Conservation (phyloP, 2,113 vertebrate species). For the Oncorhynchus kisutch region DNA sequence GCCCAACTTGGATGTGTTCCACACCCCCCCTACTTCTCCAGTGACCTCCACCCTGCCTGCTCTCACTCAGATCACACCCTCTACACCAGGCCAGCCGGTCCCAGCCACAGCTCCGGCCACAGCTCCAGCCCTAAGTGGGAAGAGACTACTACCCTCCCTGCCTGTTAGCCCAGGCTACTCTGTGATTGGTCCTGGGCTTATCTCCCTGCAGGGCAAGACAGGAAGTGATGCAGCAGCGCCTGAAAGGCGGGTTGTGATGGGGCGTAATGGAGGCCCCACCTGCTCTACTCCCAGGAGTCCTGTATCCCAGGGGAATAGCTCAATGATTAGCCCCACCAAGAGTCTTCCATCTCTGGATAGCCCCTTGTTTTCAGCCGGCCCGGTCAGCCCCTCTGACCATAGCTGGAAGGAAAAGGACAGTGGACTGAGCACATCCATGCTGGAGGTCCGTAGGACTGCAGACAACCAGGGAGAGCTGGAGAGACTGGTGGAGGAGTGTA, state of each 20-base stretch:
- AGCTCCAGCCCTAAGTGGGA: constrained; percentile 21
- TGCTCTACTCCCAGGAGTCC: constrained; percentile 41
- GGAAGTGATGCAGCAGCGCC: constrained; percentile 6
- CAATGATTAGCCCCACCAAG: constrained; percentile 34
- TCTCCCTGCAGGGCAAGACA: constrained; percentile 25
- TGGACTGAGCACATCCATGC: constrained; percentile 49
- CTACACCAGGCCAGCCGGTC: constrained; percentile 19
- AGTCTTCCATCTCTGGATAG: constrained; percentile 2
- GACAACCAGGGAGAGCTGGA: constrained; percentile 38
- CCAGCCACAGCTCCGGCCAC: constrained; percentile 14
- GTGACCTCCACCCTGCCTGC: constrained; percentile 26
- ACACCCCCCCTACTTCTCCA: constrained; percentile 66
- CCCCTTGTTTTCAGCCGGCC: constrained; percentile 14
- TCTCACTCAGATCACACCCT: constrained; percentile 11
- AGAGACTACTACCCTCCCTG: constrained; percentile 24
- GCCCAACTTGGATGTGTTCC: constrained; percentile 56
- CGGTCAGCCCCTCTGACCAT: constrained; percentile 18
- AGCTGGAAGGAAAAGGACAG: constrained; percentile 59
- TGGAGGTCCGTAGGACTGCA: neutral
- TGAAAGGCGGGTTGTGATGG: constrained; percentile 26
- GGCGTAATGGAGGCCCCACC: constrained; percentile 45
- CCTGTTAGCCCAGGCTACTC: constrained; percentile 24
- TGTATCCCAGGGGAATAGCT: constrained; percentile 23
- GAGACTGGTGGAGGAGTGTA: constrained; percentile 66
- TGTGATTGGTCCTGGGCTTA: constrained; percentile 1